Evolutionary conservation across 2,797 vertebrate genomes (phyloP).

Genomic region (Peromyscus nudipes): DNA sequence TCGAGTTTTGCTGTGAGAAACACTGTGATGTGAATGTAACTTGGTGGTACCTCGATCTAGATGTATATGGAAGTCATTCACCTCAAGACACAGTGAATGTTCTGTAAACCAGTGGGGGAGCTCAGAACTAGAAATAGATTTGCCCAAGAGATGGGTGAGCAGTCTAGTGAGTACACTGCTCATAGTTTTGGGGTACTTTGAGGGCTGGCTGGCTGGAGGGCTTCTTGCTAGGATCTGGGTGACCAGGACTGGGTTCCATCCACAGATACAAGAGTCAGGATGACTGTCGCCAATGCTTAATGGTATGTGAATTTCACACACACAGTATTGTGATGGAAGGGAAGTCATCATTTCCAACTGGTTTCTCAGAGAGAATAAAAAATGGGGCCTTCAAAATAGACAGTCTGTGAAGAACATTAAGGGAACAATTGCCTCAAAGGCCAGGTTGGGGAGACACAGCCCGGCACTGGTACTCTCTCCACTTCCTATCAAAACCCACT

Average conservation of each 20-base stretch:
- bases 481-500: not conserved
- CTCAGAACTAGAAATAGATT: not conserved
- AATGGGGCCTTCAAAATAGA: not conserved
- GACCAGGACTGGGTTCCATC: not conserved
- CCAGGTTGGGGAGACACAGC: not conserved
- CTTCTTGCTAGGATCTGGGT: not conserved
- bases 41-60: not conserved
- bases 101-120: not conserved
- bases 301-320: not conserved
- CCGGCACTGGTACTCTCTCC: not conserved
- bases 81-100: not conserved
- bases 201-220: not conserved
- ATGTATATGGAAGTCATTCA: not conserved
- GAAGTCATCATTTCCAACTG: not conserved
- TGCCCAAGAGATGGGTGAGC: not conserved
- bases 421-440: not conserved
- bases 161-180: not conserved
- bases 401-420: not conserved
- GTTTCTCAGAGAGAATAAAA: not conserved
- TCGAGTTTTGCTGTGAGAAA: not conserved
- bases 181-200: not conserved
- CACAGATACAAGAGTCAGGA: not conserved
- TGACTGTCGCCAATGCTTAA: not conserved
- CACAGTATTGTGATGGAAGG: not conserved
- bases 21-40: not conserved